Conservation (phyloP, 2,888 invertebrate species). For the Sarcophaga subvicina region DNA sequence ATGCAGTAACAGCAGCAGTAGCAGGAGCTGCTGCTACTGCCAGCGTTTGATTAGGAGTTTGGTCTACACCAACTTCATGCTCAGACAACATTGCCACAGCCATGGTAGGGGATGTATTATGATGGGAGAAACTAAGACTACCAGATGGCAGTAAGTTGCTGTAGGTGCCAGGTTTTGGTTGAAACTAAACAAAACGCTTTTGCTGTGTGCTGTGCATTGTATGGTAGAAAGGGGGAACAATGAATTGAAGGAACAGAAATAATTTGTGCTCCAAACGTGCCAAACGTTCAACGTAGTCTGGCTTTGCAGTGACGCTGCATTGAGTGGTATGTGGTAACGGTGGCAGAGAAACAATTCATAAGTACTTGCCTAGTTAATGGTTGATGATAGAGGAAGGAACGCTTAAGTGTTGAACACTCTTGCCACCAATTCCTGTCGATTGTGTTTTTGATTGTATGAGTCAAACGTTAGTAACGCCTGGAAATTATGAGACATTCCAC, state of each 20-base stretch:
- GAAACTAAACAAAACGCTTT: no score
- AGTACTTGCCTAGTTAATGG: slow-evolving; percentile 69
- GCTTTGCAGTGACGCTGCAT: slow-evolving; percentile 4
- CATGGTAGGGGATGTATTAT: slow-evolving; percentile 30
- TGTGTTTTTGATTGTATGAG: slow-evolving; percentile 66
- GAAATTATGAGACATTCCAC: slow-evolving; percentile 65
- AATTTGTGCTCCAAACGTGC: slow-evolving; percentile 31
- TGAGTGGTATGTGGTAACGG: slow-evolving; percentile 16
- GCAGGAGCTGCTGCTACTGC: slow-evolving; percentile 21
- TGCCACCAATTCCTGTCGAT: slow-evolving; percentile 71
- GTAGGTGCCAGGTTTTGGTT: slow-evolving; percentile 34
- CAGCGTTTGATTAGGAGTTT: slow-evolving; percentile 17
- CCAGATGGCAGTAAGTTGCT: slow-evolving; percentile 49
- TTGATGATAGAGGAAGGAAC: slow-evolving; percentile 73
- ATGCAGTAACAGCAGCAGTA: slow-evolving; percentile 41
- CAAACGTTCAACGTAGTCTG: not conserved
- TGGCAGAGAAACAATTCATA: slow-evolving; percentile 62
- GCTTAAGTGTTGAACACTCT: slow-evolving; percentile 73
- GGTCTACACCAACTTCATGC: not conserved
- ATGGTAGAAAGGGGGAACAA: not conserved
- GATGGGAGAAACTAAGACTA: slow-evolving; percentile 19
- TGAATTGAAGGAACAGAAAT: slow-evolving; percentile 1
- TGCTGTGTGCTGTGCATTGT: not conserved
- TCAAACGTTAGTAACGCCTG: slow-evolving; percentile 71
- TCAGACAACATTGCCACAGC: slow-evolving; percentile 28